These are phyloP conservation scores for Sepiola atlantica DNA, from an alignment of 2,888 invertebrate species.

Conservation along the genomic window DNA sequence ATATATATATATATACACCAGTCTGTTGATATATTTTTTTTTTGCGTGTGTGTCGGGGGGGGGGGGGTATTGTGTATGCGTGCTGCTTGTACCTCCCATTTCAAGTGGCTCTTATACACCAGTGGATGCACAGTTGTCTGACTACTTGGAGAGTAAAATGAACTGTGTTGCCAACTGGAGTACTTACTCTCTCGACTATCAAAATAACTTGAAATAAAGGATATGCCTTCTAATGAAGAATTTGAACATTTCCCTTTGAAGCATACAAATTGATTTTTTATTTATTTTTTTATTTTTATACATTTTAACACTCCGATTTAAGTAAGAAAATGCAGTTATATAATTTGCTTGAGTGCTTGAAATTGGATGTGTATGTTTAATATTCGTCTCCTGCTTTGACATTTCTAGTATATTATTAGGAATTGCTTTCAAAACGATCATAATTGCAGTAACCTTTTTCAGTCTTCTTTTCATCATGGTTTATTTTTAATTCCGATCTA, in stretches of 20 bases:
- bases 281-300: background rate
- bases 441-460: background rate
- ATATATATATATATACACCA: too few relatives aligned
- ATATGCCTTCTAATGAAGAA: background rate
- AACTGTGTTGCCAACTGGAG: background rate
- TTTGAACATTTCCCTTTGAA: background rate
- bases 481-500: background rate
- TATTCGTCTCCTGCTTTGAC: background rate
- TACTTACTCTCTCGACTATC: background rate
- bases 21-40: background rate
- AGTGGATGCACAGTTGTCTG: slow-evolving; percentile 18
- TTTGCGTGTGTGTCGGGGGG: too few relatives aligned
- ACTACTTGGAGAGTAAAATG: background rate
- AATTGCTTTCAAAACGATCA: background rate
- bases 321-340: background rate
- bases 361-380: background rate
- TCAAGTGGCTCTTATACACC: background rate
- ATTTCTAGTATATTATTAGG: background rate
- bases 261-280: background rate
- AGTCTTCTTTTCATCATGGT: background rate
- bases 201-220: background rate
- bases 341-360: background rate
- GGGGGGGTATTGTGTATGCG: too few relatives aligned
- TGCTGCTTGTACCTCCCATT: background rate
- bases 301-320: background rate